Evolutionary conservation across 1,140 invertebrate genomes (phyloP), one percentile per base, ranked within the genome.

Genomic region (Drosophila lacertosa): DNA sequence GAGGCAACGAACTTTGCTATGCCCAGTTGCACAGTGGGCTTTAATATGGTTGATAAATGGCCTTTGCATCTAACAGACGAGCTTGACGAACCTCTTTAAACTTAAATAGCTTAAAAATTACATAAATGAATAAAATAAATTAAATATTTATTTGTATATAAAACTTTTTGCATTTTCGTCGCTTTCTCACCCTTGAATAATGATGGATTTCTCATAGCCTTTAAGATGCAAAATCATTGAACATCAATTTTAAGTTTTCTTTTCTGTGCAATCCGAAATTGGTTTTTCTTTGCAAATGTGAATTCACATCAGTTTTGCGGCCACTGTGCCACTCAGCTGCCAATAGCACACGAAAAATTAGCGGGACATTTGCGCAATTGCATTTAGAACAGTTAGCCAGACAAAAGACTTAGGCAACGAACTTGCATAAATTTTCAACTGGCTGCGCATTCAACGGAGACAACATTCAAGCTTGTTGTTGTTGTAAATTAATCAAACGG

Each of bases 401-500:
- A 59, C 68, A 66, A 74, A 70, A 67, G 81, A 70, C 81, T 73
- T 73, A 33, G 35, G 72, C 59, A 51, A 66, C 44, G 37, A 76
- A 79, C 81, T 65, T 74, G 74, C 59, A 74, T 83, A 79, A 53
- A 84, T 83, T 84, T 84, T 58, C 75, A 75, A 48, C 63, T 74
- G 39, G 58, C 62, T 83, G 65, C 59, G 73, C 79, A 79, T 84
- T 84, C 63, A 72, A 54, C 55, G 64, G 48, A 59, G 60, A 51
- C 39, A 42, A 35, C 29, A 4, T 32, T 48, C 51, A 55, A 37
- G 59, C 18, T 13, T 72, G 77, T 66, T 35, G 77, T 66, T 35
- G 40, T 65, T 72, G 59, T 60, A 77, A 83, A 83, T 83, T 88
- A 86, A 86, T 88, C 81, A 86, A 86, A 86, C 77, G 68, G 82